Conservation (phyloP, 2,797 vertebrate species). For the Crypturellus tataupa region DNA sequence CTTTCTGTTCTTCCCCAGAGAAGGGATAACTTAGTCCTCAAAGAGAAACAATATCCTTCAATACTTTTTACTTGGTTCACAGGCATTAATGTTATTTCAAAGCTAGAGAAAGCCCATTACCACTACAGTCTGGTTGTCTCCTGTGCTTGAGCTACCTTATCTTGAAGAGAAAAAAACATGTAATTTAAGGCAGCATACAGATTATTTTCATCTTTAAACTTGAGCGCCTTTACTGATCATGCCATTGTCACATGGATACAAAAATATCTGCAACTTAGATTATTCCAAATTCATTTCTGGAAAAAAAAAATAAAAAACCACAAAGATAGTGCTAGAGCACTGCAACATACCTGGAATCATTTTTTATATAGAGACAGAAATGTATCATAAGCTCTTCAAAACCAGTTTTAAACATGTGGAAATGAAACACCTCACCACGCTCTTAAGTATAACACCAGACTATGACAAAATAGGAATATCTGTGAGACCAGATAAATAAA, state of each 20-base stretch:
- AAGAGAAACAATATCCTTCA: neutral
- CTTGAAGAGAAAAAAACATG: neutral
- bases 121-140: neutral
- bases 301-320: neutral
- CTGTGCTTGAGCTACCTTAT: neutral
- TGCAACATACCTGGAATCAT: neutral
- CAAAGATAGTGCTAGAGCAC: neutral
- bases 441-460: constrained; percentile 18
- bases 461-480: constrained; percentile 3
- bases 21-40: neutral
- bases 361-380: neutral
- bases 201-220: neutral
- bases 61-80: neutral
- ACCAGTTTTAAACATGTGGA: constrained; percentile 10
- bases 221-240: neutral
- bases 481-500: constrained; percentile 12
- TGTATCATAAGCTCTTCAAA: neutral
- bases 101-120: neutral
- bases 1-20: neutral
- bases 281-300: neutral
- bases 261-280: neutral
- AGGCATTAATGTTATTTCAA: neutral
- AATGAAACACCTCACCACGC: constrained; percentile 37
- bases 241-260: neutral
- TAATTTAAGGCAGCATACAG: neutral